A percentile compares a stretch with the other conserved stretches of the same genome.
These are phyloP conservation scores for Lochmaea crataegi DNA, from an alignment of 2,888 invertebrate species.

Conservation along the genomic window DNA sequence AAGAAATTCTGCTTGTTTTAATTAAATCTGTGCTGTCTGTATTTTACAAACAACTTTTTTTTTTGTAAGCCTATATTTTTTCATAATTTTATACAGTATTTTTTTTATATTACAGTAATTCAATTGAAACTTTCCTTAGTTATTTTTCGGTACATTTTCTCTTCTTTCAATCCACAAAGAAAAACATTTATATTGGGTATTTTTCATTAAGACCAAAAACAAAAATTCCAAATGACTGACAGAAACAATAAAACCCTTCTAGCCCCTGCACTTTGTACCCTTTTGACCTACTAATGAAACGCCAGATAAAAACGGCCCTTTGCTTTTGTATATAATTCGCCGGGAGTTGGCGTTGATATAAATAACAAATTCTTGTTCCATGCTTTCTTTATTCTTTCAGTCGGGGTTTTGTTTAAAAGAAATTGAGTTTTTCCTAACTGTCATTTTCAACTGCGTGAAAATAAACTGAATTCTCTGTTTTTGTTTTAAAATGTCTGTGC, in stretches of 20 bases:
- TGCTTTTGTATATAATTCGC: slow-evolving; percentile 9
- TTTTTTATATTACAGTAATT: background rate
- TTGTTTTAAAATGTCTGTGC: no score
- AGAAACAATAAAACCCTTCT: slow-evolving; percentile 12
- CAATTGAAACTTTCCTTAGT: background rate
- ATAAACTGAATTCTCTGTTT: no score
- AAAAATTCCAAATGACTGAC: background rate
- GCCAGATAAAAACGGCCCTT: slow-evolving; percentile 6
- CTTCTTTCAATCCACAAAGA: background rate
- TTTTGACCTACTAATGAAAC: slow-evolving; percentile 33
- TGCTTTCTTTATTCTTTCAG: background rate
- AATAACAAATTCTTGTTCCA: background rate
- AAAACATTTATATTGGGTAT: background rate
- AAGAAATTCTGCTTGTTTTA: no score
- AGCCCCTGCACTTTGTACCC: slow-evolving; percentile 1
- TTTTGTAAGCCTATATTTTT: no score
- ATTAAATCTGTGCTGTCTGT: no score
- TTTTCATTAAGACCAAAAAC: background rate
- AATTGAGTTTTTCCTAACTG: background rate
- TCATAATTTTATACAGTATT: no score
- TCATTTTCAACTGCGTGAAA: background rate
- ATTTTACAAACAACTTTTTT: no score
- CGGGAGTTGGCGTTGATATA: slow-evolving; percentile 2
- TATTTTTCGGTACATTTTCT: background rate
- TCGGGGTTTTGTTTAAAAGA: background rate